Conservation (phyloP, 2,797 vertebrate genomes). For the Neopelma chrysocephalum region DNA sequence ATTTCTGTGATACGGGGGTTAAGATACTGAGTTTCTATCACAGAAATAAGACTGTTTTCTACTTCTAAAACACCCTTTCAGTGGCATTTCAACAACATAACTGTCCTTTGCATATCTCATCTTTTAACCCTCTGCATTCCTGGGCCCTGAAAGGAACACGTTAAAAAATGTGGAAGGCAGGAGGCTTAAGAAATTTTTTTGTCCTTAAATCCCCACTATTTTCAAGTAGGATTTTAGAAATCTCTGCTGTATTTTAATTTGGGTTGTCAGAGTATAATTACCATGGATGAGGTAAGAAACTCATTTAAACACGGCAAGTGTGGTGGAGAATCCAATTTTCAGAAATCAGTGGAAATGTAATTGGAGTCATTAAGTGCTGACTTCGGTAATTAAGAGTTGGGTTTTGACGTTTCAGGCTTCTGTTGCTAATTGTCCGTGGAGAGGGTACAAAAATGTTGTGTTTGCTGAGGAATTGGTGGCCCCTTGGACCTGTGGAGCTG, state of each 20-base stretch:
- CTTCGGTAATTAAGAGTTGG: conserved; percentile 52
- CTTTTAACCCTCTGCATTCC: neutral
- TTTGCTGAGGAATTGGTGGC: neutral
- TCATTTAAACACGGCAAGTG: conserved; percentile 64
- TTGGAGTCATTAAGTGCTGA: conserved; percentile 64
- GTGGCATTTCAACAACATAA: neutral
- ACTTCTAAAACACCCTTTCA: neutral
- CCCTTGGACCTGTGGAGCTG: neutral
- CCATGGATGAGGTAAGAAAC: conserved; percentile 41
- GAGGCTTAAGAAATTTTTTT: neutral
- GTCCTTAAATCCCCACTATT: neutral
- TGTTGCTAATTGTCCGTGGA: neutral
- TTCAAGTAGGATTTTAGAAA: neutral
- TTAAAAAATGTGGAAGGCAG: neutral
- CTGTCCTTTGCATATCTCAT: neutral
- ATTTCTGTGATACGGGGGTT: accelerated
- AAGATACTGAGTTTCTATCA: neutral
- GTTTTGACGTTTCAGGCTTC: conserved; percentile 36
- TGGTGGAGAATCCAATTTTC: conserved; percentile 62
- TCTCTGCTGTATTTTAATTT: conserved; percentile 53
- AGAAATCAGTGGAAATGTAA: conserved; percentile 68
- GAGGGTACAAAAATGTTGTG: neutral
- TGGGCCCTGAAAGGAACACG: neutral
- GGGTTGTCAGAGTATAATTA: conserved; percentile 66
- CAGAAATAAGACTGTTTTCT: neutral